Evolutionary conservation across 2,888 invertebrate species (phyloP), one percentile per base, ranked within the genome.

Genomic region (Sarcophaga variegata): DNA sequence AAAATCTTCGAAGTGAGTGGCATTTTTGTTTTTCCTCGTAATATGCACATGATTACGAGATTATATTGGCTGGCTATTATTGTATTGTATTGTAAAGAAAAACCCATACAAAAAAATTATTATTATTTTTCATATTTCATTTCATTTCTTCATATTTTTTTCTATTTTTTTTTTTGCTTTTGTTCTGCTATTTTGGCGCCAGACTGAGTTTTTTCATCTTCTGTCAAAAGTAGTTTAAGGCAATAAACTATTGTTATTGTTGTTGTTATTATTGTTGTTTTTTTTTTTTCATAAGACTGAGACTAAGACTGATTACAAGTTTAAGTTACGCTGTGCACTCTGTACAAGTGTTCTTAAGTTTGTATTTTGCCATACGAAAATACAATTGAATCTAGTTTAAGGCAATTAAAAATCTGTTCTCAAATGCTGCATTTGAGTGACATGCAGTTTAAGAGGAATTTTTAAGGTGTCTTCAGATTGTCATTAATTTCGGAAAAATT

Each of bases 301-400:
- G 17, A 14, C 54, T 54, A 54, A 84, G 75, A 66, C 84, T 62
- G 80, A 83, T 83, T 74, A 67, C 62, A 63, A 85, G 72, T 88
- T 88, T 82, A 89, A 87, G 86, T 90, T 88, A 88, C 85, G 82
- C 86, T 83, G 83, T 84, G 83, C 83, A 83, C 75, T 67, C n/a
- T 64, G 12, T 27, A 47, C 22, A 1, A 54, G 54, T 37, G 37
- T 37, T 37, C 8, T 8, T 37, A 54, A 54, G 17, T 54, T 54
- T 54, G 12, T 17, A 17, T 17, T 54, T 54, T 54, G 54, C 54
- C 12, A 54, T 54, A 14, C 17, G 54, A 54, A 12, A 12, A 10
- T 37, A 37, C 37, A 37, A 37, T 37, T 10, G 37, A 37, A 37
- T 37, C 37, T 37, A 37, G 37, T 37, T 37, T 37, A 37, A 37